Base-by-base conservation (phyloP, 2,888 invertebrate genomes). In the Platynereis dumerilii region DNA sequence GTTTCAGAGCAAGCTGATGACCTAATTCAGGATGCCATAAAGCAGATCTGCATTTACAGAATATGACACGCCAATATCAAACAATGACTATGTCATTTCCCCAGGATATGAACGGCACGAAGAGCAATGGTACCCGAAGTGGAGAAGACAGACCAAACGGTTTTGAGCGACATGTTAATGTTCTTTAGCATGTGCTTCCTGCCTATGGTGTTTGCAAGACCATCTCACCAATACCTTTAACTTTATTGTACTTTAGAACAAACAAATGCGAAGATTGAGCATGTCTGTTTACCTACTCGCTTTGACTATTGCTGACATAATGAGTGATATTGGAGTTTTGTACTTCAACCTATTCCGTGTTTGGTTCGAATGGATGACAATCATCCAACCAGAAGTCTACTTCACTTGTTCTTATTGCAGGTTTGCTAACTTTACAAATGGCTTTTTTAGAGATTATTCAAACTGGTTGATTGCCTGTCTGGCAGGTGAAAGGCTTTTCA, bases 381-480 rank as follows among this genome's bases (percentile, higher is more conserved):
- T 69, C 53, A 42, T 69, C 5, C 22, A 52, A 20, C 66, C 68
- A 3, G 54, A 48, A 24, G 15, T 55, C 34, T 69, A 64, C 59
- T 69, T 70, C 60, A 58, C 64, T 2, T 64, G 60, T 56, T n/a
- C 60, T 34, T 70, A 70, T 53, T 70, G 70, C 52, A 69, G 64
- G 42, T 27, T 66, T n/a, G 65, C 39, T 39, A 70, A 70, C 60
- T 70, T 69, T 59, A 48, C 59, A 20, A 69, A 70, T 34, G 68
- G 64, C 2, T 61, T 69, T 15, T 48, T 55, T 12, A 44, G 70
- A 5, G 70, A 70, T 29, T 70, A 45, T 48, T 63, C 70, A 26
- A 70, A 70, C 65, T 70, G 70, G 70, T 62, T 70, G 28, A 66
- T 70, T 17, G 70, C 69, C 2, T 70, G 68, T 55, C 44, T 70